These are phyloP conservation scores for Laticauda laticaudata DNA, from an alignment of 2,113 vertebrate species.

Conservation along the genomic window DNA sequence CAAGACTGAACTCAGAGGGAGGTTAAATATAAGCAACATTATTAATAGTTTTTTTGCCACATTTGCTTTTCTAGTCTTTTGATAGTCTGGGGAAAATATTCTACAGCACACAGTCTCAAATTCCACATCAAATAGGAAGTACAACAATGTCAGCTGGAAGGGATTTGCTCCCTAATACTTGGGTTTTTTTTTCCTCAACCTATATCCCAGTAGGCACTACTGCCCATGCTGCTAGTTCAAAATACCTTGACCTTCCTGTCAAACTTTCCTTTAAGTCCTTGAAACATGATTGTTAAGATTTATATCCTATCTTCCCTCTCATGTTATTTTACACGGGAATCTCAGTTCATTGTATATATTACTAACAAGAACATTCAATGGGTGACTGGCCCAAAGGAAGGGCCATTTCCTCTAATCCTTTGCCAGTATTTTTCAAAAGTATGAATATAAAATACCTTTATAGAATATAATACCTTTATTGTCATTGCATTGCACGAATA, in stretches of 20 bases:
- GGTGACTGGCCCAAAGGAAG: not conserved
- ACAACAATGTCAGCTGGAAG: not conserved
- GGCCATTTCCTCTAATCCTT: not conserved
- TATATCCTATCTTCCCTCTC: not conserved
- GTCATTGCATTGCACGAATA: too few species aligned
- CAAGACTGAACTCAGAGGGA: not conserved
- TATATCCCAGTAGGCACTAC: too few species aligned
- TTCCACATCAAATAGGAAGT: not conserved
- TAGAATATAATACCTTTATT: too few species aligned
- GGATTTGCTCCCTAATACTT: not conserved
- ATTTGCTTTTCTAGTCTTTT: not conserved
- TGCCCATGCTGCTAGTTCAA: too few species aligned
- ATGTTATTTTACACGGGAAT: not conserved
- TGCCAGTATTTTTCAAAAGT: not conserved
- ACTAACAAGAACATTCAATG: not conserved
- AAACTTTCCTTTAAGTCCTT: not conserved
- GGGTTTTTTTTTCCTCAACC: not conserved
- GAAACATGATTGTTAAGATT: not conserved
- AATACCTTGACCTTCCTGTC: not conserved
- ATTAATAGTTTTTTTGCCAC: not conserved
- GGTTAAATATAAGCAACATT: not conserved
- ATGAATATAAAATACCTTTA: not conserved
- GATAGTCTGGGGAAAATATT: not conserved
- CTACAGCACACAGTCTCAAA: not conserved
- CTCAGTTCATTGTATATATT: not conserved